Base-by-base conservation (phyloP, 1,140 invertebrate species). In the Drosophila funebris region DNA sequence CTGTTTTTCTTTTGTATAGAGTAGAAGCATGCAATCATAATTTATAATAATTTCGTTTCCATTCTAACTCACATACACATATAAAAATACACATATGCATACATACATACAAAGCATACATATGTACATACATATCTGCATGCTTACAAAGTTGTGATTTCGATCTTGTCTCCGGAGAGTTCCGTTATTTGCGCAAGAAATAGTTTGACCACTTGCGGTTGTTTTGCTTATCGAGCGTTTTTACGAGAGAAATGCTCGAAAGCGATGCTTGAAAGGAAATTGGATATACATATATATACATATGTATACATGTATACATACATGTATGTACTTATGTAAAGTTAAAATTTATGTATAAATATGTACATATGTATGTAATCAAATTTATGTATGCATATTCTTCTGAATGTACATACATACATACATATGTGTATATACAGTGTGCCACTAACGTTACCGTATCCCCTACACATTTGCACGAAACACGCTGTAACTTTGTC, bases 311-410 rank as follows among this genome's bases (percentile, higher is more conserved):
- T 3, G 14, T 61, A 43, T 52, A 4, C 14, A 27, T 13, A 37
- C n/a, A 43, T 18, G 33, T 27, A 39, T 62, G 39, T 18, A 36
- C 29, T 33, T 43, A 43, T n/a, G n/a, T n/a, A n/a, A n/a, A n/a
- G n/a, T n/a, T n/a, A n/a, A n/a, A n/a, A n/a, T n/a, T n/a, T 52
- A 50, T 41, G 6, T 9, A 2, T 20, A 8, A 6, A 31, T 31
- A 46, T 57, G 20, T 13, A 20, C 39, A 11, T 18, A 36, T 3
- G 14, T 61, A 43, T 52, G n/a, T n/a, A n/a, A n/a, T n/a, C n/a
- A 4, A 9, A 27, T 13, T 27, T 14, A 43, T 18, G 33, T 27
- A 39, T 62, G 39, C 11, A 36, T 44, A 16, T 43, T 7, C n/a
- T 14, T 16, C 4, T 6, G 13, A 33, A n/a, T 37, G 4, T 37